Evolutionary conservation across 2,113 vertebrate species (phyloP), one percentile per base, ranked within the genome.

Genomic region (Phoxinus phoxinus): DNA sequence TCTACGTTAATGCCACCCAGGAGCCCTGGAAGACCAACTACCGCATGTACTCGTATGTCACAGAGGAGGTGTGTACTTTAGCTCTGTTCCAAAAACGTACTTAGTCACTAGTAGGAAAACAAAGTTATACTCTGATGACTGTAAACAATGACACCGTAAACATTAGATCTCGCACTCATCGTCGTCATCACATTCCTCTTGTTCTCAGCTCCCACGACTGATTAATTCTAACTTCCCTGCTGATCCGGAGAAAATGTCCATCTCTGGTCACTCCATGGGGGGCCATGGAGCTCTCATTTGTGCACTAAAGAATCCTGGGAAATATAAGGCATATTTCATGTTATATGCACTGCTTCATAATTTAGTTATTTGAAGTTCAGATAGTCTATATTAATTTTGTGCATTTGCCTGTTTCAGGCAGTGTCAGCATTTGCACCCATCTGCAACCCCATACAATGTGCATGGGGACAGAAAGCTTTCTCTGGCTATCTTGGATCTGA

Each of bases 391-490:
- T 17, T 5, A 17, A 27, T 27, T 69, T 35, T 74, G n/a, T 69
- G 4, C 61, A 12, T 65, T 32, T 77, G 72, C 12, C 9, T 89
- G 72, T 51, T 85, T 44, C 92, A 97, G 97, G 95, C 97, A 0
- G 97, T 98, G 9, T 99, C 98, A 0, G 98, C 97, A 0, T 99
- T 99, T 87, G 95, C 98, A 83, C 97, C 98, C 79, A 96, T 99
- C 94, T 99, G 98, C 93, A 99, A 99, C 93, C 98, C 98, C 0
- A 61, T 96, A 58, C 96, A 97, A 92, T 98, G 97, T 86, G 94
- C 96, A 41, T 99, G 97, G 98, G 97, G 98, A 21, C 97, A 97
- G 93, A 99, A 99, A 84, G 98, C 96, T 56, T 96, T 99, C 35
- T 84, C 91, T 0, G 97, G 97, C 41, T 99, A 99, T 89, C 95